These are phyloP conservation scores for Oreochromis mossambicus DNA, from an alignment of 2,797 vertebrate genomes.

Conservation along the genomic window DNA sequence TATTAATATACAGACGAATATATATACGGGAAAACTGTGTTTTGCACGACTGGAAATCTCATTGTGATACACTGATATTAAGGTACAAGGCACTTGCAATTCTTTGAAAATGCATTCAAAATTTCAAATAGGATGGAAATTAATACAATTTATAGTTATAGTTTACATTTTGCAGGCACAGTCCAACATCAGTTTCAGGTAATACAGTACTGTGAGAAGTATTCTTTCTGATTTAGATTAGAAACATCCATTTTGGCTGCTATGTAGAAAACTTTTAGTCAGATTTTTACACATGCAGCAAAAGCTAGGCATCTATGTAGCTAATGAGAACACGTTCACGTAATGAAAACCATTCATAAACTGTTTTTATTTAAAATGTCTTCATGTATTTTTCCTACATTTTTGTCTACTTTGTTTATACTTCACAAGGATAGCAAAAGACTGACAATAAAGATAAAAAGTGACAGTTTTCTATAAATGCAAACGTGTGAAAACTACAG, in stretches of 20 bases:
- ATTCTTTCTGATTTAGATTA: neutral
- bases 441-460: neutral
- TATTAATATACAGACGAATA: neutral
- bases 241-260: neutral
- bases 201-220: neutral
- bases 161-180: neutral
- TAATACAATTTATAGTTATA: neutral
- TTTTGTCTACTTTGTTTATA: neutral
- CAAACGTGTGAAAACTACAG: neutral
- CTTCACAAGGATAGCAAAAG: neutral
- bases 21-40: neutral
- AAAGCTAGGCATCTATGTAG: neutral
- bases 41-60: neutral
- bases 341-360: neutral
- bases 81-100: neutral
- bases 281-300: neutral
- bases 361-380: neutral
- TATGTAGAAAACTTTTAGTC: neutral
- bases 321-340: neutral
- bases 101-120: neutral
- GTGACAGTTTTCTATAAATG: neutral
- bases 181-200: fast-evolving
- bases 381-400: neutral
- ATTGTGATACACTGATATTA: neutral
- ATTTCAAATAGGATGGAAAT: neutral